Percentiles rank a stretch among this genome's conserved stretches.
Evolutionary conservation across 1,140 invertebrate species (phyloP).

Genomic region (Lepidurus arcticus): DNA sequence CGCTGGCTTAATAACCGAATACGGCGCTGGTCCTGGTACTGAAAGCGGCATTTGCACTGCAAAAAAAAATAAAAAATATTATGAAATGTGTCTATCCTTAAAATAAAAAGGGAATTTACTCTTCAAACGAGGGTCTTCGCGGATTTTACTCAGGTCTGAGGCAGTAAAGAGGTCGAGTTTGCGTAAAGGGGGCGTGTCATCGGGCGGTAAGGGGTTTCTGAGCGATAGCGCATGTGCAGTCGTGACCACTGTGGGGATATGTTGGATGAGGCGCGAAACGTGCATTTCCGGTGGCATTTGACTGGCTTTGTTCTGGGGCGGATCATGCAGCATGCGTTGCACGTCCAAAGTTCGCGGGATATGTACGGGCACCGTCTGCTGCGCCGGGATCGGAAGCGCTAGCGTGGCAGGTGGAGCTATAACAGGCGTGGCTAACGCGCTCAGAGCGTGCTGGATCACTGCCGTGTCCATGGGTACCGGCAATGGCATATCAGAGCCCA

Average conservation of each 20-base stretch:
- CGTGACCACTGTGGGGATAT: conserved; percentile 14
- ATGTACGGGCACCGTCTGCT: not conserved
- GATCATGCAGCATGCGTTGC: not conserved
- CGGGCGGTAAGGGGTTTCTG: not conserved
- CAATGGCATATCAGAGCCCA: not conserved
- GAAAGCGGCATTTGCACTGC: not conserved
- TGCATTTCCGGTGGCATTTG: conserved; percentile 30
- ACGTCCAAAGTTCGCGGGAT: conserved; percentile 8
- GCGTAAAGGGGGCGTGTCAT: not conserved
- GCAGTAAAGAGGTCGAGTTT: not conserved
- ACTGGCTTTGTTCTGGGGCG: not conserved
- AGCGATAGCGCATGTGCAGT: not conserved
- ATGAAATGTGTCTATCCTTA: not conserved
- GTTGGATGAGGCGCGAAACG: conserved; percentile 29
- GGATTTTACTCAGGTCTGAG: not conserved
- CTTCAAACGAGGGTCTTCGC: not conserved
- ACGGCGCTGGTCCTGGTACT: not conserved
- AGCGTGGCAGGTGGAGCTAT: not conserved
- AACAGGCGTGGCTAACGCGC: conserved; percentile 5
- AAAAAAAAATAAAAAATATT: not conserved
- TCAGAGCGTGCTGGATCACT: not conserved
- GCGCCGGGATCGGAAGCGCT: not conserved
- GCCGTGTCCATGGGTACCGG: not conserved
- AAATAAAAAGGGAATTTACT: not conserved
- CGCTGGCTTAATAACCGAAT: not conserved